Evolutionary conservation across 2,888 invertebrate genomes (phyloP).

Genomic region (Lithosia quadra): DNA sequence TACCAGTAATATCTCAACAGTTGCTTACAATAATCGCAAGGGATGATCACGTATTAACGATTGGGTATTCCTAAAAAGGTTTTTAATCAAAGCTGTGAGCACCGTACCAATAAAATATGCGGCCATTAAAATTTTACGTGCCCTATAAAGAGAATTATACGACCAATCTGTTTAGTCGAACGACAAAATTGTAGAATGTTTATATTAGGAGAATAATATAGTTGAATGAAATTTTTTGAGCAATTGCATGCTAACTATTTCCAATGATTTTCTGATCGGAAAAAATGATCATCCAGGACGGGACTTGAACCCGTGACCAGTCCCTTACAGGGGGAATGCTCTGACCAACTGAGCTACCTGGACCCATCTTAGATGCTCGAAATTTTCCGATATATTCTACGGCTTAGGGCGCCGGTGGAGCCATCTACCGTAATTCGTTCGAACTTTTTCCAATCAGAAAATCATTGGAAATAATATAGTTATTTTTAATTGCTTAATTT

Average conservation of each 20-base stretch:
- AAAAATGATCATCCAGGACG: no score
- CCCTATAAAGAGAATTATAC: constrained; percentile 54
- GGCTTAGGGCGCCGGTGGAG: no score
- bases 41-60: constrained; percentile 57
- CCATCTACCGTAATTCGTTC: no score
- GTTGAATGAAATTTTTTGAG: background rate
- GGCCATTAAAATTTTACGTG: constrained; percentile 71
- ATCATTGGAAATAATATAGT: background rate
- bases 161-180: constrained; percentile 48
- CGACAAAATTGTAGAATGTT: constrained; percentile 35
- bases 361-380: no score
- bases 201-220: constrained; percentile 28
- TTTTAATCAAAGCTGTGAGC: constrained; percentile 64
- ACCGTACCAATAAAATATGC: constrained; percentile 63
- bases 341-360: no score
- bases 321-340: no score
- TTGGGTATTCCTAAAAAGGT: constrained; percentile 56
- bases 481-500: no score
- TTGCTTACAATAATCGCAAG: constrained; percentile 29
- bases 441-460: no score
- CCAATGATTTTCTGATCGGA: no score
- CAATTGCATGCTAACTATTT: no score
- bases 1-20: background rate
- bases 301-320: no score
- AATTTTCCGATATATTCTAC: no score